Percentiles rank a stretch among this genome's conserved stretches.
These are phyloP conservation scores for Spatulosminthurus flaviceps DNA, from an alignment of 2,888 invertebrate species.

Conservation along the genomic window DNA sequence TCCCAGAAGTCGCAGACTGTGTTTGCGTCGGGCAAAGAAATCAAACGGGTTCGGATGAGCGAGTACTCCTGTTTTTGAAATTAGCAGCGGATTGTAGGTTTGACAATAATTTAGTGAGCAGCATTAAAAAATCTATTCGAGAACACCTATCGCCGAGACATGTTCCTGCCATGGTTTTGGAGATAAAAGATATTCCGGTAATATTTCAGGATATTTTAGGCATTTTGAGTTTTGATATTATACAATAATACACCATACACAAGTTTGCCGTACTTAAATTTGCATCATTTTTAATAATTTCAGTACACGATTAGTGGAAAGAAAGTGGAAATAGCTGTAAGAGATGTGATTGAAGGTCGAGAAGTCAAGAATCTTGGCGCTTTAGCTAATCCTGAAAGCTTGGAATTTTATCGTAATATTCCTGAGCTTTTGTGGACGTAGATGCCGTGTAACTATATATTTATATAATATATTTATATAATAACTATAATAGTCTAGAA, in stretches of 20 bases:
- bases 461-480: too few species aligned
- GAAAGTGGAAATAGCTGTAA: conserved; percentile 71
- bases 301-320: conserved; percentile 72
- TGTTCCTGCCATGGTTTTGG: conserved; percentile 69
- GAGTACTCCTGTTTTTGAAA: conserved; percentile 71
- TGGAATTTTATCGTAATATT: conserved; percentile 67
- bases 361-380: conserved; percentile 68
- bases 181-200: conserved; percentile 64
- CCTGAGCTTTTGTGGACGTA: conserved; percentile 65
- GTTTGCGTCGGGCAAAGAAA: conserved; percentile 70
- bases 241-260: too few species aligned
- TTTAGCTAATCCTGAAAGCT: conserved; percentile 68
- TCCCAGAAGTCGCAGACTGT: conserved; percentile 69
- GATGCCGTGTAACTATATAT: too few species aligned
- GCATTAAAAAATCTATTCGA: conserved; percentile 67
- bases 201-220: conserved; percentile 13
- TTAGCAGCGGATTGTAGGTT: conserved; percentile 65
- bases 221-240: too few species aligned
- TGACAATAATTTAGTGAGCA: conserved; percentile 66
- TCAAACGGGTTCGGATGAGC: conserved; percentile 68
- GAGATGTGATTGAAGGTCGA: conserved; percentile 67
- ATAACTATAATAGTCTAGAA: too few species aligned
- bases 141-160: conserved; percentile 69
- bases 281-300: conserved; percentile 30
- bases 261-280: too few species aligned